Evolutionary conservation across 2,888 invertebrate genomes (phyloP), one percentile per base, ranked within the genome.

Genomic region (Brenthis daphne): DNA sequence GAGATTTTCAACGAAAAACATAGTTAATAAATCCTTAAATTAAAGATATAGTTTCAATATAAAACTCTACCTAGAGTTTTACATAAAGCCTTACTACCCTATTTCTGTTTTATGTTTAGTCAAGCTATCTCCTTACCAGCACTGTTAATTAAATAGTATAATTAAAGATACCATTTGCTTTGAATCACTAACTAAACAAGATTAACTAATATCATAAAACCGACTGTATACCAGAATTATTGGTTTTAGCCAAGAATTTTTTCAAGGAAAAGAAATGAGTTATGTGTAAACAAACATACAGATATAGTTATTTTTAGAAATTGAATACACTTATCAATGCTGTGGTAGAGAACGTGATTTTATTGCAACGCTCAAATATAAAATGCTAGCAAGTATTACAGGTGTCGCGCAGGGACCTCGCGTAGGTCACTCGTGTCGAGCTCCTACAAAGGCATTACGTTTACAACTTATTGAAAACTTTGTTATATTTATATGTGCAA

Each of bases 391-490:
- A 79, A 78, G 63, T 74, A 74, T 55, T 61, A 65, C 71, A 68
- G 69, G 75, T 77, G 77, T 77, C 77, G 75, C 72, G 69, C 74
- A 70, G 75, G 77, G 77, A 71, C 47, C 65, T 67, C 57, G 65
- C 53, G 47, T 33, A 64, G 65, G 67, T 65, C 65, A 71, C 68
- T 60, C 33, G 47, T 69, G 54, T 67, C 54, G 58, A 65, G 67
- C 61, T 33, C 50, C 47, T 6, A 50, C 14, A 57, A 1, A 29
- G 4, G 24, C 48, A 60, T 50, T 60, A 29, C 29, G 11, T 11
- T 8, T 50, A 48, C 29, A 48, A 60, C 29, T 48, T 29, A 48
- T 14, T 58, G 24, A 24, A 24, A n/a, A 50, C 50, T 60, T 50
- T 60, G 60, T 50, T 16, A 29, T n/a, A 29, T 11, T 48, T n/a